phyloP scores from a whole-genome alignment of 2,888 invertebrate genomes.

The Nomada hirtipes region DNA sequence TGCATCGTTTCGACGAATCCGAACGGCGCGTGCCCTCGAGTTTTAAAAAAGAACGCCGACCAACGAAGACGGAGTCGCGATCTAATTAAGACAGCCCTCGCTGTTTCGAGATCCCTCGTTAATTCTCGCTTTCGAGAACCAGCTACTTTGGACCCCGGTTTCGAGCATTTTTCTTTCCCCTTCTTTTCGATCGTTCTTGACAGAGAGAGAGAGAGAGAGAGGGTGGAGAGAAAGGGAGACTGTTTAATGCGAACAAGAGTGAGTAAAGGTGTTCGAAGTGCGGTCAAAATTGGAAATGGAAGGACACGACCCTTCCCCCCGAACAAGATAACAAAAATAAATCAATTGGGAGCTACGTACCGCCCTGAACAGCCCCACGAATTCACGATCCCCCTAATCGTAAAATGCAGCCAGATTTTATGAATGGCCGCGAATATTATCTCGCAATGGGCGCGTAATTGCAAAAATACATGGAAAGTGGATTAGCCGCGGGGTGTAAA shows the following conservation, averaged over 20 bases:
- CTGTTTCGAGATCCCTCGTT: constrained; percentile 57
- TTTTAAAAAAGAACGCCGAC: constrained; percentile 33
- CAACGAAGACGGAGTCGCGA: constrained; percentile 35
- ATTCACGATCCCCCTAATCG: too few relatives aligned
- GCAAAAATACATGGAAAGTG: constrained; percentile 72
- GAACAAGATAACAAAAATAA: too few relatives aligned
- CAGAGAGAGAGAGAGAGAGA: too few relatives aligned
- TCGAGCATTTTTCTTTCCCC: background rate
- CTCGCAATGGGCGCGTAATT: constrained; percentile 55
- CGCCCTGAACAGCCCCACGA: too few relatives aligned
- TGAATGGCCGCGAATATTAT: background rate
- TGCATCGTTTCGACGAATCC: constrained; percentile 49
- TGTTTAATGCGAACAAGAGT: background rate
- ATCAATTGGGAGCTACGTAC: too few relatives aligned
- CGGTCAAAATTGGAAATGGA: constrained; percentile 28
- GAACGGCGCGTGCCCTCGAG: constrained; percentile 26
- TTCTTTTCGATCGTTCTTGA: background rate
- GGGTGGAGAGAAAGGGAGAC: background rate
- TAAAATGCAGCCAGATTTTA: too few relatives aligned
- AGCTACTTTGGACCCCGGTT: constrained; percentile 14
- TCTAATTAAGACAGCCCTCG: constrained; percentile 59
- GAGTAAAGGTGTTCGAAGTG: constrained; percentile 5
- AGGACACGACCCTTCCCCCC: too few relatives aligned
- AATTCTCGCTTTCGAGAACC: constrained; percentile 44
- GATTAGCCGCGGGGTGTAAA: constrained; percentile 62